These are phyloP conservation scores for Muscicapa striata DNA, from an alignment of 2,797 vertebrate genomes.

Conservation along the genomic window DNA sequence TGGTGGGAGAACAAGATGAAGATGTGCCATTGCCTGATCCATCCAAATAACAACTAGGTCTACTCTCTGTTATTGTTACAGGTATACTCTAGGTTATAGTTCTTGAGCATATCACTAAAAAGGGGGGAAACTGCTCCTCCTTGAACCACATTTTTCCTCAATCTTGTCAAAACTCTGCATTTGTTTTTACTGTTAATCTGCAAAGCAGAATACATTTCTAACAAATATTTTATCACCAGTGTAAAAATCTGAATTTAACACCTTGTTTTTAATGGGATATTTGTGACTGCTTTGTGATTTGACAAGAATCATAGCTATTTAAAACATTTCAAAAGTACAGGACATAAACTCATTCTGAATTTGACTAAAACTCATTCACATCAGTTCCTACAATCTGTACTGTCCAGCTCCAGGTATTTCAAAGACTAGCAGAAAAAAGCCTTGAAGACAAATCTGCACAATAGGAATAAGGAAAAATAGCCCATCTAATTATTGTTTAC, in stretches of 20 bases:
- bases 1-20: not conserved
- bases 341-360: not conserved
- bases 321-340: not conserved
- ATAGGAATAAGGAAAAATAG: not conserved
- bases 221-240: not conserved
- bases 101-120: not conserved
- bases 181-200: not conserved
- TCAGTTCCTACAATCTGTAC: not conserved
- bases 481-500: not conserved
- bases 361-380: not conserved
- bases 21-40: not conserved
- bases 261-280: not conserved
- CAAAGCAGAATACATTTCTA: not conserved
- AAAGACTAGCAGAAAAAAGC: not conserved
- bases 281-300: not conserved
- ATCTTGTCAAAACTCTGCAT: not conserved
- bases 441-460: not conserved
- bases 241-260: not conserved
- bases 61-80: not conserved
- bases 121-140: fast-evolving
- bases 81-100: not conserved
- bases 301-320: not conserved
- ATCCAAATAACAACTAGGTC: not conserved
- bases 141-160: not conserved
- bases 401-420: not conserved